Evolutionary conservation across 2,113 vertebrate genomes (phyloP), one percentile per base, ranked within the genome.

Genomic region (Mirounga angustirostris): DNA sequence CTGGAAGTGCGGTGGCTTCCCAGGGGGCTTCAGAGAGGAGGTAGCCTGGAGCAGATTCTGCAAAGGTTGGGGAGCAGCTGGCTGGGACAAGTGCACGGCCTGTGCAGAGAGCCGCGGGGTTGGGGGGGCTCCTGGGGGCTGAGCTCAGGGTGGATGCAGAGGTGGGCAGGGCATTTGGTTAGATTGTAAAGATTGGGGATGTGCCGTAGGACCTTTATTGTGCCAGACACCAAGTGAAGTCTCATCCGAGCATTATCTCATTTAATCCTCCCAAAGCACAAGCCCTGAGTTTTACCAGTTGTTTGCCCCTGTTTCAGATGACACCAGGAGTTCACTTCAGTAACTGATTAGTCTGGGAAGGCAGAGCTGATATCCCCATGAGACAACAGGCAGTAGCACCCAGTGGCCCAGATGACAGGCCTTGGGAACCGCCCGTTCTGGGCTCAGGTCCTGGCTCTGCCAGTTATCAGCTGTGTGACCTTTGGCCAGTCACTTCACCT

Each of bases 191-290:
- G 56, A 36, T 18, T 52, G 50, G 30, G 65, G 11, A 26, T 0
- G 33, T 50, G 61, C 50, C 0, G 5, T 5, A 3, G 21, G 3
- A 3, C 56, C 2, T 3, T 4, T 2, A 2, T 3, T 0, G 11
- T 30, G 40, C 36, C 65, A 14, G 43, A 56, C 2, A 1, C 76
- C 50, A 1, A 3, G 69, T 2, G 4, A 61, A 18, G 58, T 33
- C 1, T 1, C 7, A 0, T 40, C 26, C 50, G 0, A 5, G 61
- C 0, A 16, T 58, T 26, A 9, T 13, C 69, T 88, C 24, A 0
- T 7, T 9, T 1, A 61, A 7, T n/a, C 63, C 86, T 82, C 56
- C 88, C 74, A 9, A 24, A 69, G n/a, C 1, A 0, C 0, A 10
- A 28, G 52, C 13, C 7, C 52, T 12, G 26, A 4, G 2, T 46